These are phyloP conservation scores for Enteromius fasciolatus DNA, from an alignment of 2,797 vertebrate genomes.

Conservation along the genomic window DNA sequence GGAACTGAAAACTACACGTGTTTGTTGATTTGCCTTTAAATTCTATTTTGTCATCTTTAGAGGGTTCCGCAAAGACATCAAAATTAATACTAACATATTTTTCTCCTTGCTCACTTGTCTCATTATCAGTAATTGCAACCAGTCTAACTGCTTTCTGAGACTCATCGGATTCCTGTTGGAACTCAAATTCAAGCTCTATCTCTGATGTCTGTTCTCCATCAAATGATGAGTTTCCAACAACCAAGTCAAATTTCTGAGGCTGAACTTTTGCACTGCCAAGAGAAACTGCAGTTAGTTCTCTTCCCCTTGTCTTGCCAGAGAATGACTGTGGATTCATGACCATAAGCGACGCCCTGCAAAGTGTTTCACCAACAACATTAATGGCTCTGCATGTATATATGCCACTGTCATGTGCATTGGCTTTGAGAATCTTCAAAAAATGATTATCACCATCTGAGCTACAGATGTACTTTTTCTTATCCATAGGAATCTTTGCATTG, in stretches of 20 bases:
- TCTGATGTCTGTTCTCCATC: slow-evolving; percentile 83
- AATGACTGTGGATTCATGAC: slow-evolving; percentile 75
- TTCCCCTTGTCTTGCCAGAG: slow-evolving; percentile 71
- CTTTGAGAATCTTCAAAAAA: slow-evolving; percentile 84
- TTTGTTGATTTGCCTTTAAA: slow-evolving; percentile 87
- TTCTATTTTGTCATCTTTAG: slow-evolving; percentile 83
- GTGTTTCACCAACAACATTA: slow-evolving; percentile 90
- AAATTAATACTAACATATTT: slow-evolving; percentile 83
- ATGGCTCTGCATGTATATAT: slow-evolving; percentile 87
- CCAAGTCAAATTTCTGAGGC: slow-evolving; percentile 80
- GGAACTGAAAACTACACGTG: slow-evolving; percentile 90
- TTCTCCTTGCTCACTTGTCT: slow-evolving; percentile 79
- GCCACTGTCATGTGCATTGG: slow-evolving; percentile 82
- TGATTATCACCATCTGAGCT: slow-evolving; percentile 88
- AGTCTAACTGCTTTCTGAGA: slow-evolving; percentile 81
- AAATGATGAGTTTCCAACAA: slow-evolving; percentile 79
- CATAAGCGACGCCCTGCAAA: slow-evolving; percentile 84
- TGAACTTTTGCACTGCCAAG: slow-evolving; percentile 71
- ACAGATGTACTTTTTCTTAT: slow-evolving; percentile 81
- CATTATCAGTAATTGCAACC: slow-evolving; percentile 80
- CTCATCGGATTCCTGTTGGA: slow-evolving; percentile 78
- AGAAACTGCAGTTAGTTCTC: slow-evolving; percentile 75
- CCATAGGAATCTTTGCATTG: slow-evolving; percentile 79
- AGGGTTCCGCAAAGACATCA: slow-evolving; percentile 85
- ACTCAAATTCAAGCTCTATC: slow-evolving; percentile 89